These are phyloP conservation scores for Nannospalax galili DNA, from an alignment of 2,113 vertebrate species.

Conservation along the genomic window DNA sequence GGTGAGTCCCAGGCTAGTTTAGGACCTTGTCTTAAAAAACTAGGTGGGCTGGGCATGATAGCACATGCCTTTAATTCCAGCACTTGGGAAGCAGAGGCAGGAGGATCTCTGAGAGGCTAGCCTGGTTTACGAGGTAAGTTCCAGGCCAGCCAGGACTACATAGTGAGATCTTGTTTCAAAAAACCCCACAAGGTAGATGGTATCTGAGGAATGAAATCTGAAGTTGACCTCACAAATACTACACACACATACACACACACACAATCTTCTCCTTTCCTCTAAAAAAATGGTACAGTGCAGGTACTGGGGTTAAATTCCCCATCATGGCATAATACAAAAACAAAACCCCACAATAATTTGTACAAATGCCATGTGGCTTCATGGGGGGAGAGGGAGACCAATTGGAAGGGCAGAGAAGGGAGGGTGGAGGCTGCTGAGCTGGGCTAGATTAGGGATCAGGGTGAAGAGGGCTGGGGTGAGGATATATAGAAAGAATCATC, in stretches of 20 bases:
- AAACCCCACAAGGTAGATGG: neutral
- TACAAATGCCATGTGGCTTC: neutral
- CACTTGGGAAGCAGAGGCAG: too few species aligned
- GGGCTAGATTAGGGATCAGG: neutral
- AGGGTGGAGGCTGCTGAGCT: neutral
- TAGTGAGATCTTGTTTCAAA: too few species aligned
- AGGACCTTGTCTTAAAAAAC: too few species aligned
- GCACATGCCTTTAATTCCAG: too few species aligned
- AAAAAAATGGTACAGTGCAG: neutral
- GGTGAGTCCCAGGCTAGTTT: too few species aligned
- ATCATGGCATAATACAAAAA: neutral
- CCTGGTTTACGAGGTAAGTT: too few species aligned
- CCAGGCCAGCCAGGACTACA: too few species aligned
- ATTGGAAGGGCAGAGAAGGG: neutral
- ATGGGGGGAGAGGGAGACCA: neutral
- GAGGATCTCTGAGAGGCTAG: too few species aligned
- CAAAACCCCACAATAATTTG: neutral
- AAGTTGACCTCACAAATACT: neutral
- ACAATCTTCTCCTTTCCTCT: neutral
- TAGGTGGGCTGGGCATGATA: too few species aligned
- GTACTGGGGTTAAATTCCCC: neutral
- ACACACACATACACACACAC: neutral
- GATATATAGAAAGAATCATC: rapidly evolving
- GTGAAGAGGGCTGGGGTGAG: too few species aligned
- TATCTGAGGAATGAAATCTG: neutral